Evolutionary conservation across 2,113 vertebrate species (phyloP).

Genomic region (Lathamus discolor): DNA sequence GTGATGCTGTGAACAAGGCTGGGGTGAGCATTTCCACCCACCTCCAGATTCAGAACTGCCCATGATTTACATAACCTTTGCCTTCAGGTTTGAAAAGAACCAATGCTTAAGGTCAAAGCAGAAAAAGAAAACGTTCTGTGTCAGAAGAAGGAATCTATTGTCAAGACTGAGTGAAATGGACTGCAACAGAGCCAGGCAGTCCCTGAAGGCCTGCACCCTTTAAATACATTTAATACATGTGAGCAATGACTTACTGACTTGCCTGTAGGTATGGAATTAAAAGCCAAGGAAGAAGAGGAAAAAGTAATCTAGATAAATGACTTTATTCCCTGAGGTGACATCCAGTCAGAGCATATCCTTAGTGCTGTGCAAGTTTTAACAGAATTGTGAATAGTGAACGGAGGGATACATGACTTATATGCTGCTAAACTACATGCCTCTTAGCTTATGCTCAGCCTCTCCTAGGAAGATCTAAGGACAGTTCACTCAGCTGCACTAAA

Average conservation of each 20-base stretch:
- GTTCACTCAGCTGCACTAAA: constrained; percentile 73
- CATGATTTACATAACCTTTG: not conserved
- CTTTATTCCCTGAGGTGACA: constrained; percentile 80
- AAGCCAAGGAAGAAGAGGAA: constrained; percentile 79
- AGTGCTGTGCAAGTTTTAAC: constrained; percentile 85
- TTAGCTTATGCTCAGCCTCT: constrained; percentile 55
- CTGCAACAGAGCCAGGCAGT: constrained; percentile 39
- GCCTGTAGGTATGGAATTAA: constrained; percentile 86
- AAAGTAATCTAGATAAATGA: constrained; percentile 85
- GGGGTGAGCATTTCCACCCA: not conserved
- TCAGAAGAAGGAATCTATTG: constrained; percentile 66
- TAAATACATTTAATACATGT: constrained; percentile 77
- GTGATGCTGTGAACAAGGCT: not conserved
- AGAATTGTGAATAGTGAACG: constrained; percentile 70
- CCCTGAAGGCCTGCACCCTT: constrained; percentile 70
- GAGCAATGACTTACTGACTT: constrained; percentile 84
- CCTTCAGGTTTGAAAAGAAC: constrained; percentile 30
- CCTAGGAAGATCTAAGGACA: constrained; percentile 68
- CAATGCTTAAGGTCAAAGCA: constrained; percentile 42
- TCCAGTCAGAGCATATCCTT: constrained; percentile 78
- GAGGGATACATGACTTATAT: constrained; percentile 61
- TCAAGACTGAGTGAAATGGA: constrained; percentile 42
- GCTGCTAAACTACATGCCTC: constrained; percentile 65
- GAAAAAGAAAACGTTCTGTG: not conserved
- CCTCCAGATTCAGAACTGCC: not conserved